Conservation (phyloP, 2,113 vertebrate species). For the Eretmochelys imbricata region DNA sequence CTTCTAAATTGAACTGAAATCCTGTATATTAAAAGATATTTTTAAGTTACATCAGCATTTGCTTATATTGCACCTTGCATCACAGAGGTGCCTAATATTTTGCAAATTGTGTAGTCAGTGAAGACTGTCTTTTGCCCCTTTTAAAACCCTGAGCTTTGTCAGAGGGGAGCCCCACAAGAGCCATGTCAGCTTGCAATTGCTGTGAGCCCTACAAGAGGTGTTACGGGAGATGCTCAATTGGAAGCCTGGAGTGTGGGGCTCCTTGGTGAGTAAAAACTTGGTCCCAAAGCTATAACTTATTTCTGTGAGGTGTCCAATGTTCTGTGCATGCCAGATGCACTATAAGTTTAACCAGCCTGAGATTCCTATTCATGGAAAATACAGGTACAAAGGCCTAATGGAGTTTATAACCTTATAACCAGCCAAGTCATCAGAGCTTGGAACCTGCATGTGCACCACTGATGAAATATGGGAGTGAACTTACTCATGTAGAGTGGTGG, state of each 20-base stretch:
- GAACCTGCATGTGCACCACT: neutral
- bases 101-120: neutral
- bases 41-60: conserved; percentile 9
- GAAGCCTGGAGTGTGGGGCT: neutral
- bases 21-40: neutral
- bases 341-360: neutral
- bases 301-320: neutral
- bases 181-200: neutral
- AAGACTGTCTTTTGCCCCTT: neutral
- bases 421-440: neutral
- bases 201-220: neutral
- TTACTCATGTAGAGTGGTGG: neutral
- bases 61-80: neutral
- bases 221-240: neutral
- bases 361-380: rapidly evolving
- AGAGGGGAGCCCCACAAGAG: neutral
- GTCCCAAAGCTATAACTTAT: neutral
- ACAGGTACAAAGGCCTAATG: neutral
- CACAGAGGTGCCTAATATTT: neutral
- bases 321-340: neutral
- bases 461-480: neutral
- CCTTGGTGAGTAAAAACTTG: neutral
- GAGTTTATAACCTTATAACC: neutral
- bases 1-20: neutral
- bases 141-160: neutral